phyloP scores from a whole-genome alignment of 2,888 invertebrate genomes.

The Brenthis daphne region DNA sequence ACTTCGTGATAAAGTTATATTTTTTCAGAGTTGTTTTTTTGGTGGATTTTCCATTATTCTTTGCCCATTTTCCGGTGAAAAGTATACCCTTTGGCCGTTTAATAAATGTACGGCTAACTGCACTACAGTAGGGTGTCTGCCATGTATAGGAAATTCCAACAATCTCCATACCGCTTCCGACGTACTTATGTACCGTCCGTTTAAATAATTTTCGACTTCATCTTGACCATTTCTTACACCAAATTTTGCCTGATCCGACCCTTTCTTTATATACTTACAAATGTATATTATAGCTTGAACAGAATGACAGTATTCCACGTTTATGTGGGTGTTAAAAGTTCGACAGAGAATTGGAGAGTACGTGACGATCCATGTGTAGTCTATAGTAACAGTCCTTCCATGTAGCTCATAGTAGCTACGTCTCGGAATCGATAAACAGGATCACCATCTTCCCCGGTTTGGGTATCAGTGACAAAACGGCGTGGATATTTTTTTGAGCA shows the following conservation, averaged over 20 bases:
- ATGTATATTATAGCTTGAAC: constrained; percentile 56
- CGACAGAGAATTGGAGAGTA: constrained; percentile 38
- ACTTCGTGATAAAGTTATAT: neutral
- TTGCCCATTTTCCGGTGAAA: neutral
- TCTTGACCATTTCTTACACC: constrained; percentile 21
- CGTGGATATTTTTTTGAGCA: neutral
- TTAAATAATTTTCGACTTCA: constrained; percentile 30
- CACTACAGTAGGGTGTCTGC: constrained; percentile 4
- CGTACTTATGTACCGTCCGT: constrained; percentile 33
- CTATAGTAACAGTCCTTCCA: constrained; percentile 24
- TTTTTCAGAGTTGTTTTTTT: neutral
- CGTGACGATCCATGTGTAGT: constrained; percentile 41
- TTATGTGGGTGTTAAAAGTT: constrained; percentile 38
- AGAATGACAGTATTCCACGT: constrained; percentile 55
- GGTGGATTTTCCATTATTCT: neutral
- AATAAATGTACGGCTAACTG: constrained; percentile 6
- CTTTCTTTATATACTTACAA: constrained; percentile 43
- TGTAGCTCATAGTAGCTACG: too few relatives aligned
- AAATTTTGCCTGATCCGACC: constrained; percentile 43
- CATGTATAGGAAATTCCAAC: neutral
- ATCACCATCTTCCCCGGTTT: too few relatives aligned
- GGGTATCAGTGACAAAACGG: too few relatives aligned
- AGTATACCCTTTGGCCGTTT: constrained; percentile 11
- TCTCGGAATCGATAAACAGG: too few relatives aligned
- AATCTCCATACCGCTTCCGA: constrained; percentile 30